Base-by-base conservation (phyloP, 2,797 vertebrate genomes). In the Danio kyathit region DNA sequence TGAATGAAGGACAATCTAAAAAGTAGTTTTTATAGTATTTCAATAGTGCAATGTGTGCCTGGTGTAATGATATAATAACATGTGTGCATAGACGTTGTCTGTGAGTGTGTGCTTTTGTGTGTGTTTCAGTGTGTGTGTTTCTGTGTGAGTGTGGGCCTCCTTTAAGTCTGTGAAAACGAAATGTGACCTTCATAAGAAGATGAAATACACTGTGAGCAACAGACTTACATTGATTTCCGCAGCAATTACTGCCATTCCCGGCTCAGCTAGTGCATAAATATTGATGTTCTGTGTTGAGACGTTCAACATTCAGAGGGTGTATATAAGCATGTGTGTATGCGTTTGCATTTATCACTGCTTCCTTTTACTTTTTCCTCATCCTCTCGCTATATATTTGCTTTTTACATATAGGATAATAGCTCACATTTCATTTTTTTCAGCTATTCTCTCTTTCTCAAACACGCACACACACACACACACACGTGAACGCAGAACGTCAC, bases 121-220 rank as follows among this genome's bases (percentile, higher is more conserved):
- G 11, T 54, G 56, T 67, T 17, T 54, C 9, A 10, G 29, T 66
- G 51, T 16, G 29, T 79, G 54, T 61, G 57, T 75, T 9, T 75
- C 38, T 76, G 59, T 72, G 60, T 13, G 10, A 60, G 70, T 82
- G 57, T 76, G 61, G 61, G 81, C 59, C 13, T 73, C 81, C 86
- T 86, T 82, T 74, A 79, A 84, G 83, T 83, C 86, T 49, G 79
- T 88, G 88, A 86, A 83, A 84, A 77, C 86, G 84, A 89, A 90
- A 90, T 90, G 89, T 92, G 92, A 92, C 92, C 92, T 93, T 93
- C 92, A 91, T 88, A 84, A 84, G 83, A 86, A 90, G 90, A 91
- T 92, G 89, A 88, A 92, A 93, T 82, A 80, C 66, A 82, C 73
- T 48, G 90, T 92, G 91, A 91, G 89, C 88, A 88, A 89, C 87